Evolutionary conservation across 2,113 vertebrate species (phyloP).

Genomic region (Oenanthe oenanthe): DNA sequence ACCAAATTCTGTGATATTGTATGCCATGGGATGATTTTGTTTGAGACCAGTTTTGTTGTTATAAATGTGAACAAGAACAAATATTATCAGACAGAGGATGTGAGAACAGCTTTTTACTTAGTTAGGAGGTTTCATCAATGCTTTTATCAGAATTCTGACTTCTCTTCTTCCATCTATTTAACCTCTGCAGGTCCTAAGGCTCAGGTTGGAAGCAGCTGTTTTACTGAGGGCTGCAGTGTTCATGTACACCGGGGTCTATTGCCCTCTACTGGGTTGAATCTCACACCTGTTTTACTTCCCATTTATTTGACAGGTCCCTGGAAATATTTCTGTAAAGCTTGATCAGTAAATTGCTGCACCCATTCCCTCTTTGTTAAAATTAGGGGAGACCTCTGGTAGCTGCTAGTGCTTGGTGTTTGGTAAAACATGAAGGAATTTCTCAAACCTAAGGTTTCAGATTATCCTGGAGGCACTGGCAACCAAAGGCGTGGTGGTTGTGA

Average conservation of each 20-base stretch:
- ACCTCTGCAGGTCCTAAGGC: neutral
- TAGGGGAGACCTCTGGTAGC: neutral
- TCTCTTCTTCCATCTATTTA: neutral
- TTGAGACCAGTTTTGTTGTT: neutral
- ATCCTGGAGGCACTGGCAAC: rapidly evolving
- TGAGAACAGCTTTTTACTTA: neutral
- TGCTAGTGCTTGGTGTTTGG: neutral
- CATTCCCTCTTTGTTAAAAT: neutral
- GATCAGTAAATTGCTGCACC: neutral
- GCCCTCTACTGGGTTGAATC: slow-evolving; percentile 48
- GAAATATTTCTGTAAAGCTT: neutral
- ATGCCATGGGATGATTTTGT: neutral
- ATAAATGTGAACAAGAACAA: neutral
- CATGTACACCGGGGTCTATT: neutral
- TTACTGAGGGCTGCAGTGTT: neutral
- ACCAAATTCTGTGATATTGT: neutral
- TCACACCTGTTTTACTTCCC: neutral
- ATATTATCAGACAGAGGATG: neutral
- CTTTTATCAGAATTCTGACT: neutral
- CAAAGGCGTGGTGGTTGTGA: neutral
- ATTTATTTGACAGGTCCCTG: neutral
- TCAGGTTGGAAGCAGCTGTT: neutral
- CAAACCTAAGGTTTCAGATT: neutral
- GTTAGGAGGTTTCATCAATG: neutral
- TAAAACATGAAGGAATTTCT: neutral